Conservation (phyloP, 2,113 vertebrate species). For the Myotis yumanensis region DNA sequence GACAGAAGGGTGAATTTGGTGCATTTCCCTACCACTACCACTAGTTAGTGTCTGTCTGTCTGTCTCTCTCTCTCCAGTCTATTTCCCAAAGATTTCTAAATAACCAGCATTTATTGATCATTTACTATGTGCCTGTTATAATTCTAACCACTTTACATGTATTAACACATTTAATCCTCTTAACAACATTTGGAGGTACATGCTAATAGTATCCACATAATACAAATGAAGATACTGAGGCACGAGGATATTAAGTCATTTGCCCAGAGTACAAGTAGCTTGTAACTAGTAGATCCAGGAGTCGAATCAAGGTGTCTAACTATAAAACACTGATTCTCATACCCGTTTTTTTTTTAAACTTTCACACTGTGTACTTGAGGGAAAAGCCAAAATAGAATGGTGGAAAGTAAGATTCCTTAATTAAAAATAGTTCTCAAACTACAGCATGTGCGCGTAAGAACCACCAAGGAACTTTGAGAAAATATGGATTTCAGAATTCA, state of each 20-base stretch:
- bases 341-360: background rate
- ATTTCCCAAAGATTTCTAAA: background rate
- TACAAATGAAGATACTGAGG: background rate
- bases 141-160: background rate
- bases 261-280: background rate
- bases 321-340: background rate
- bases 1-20: background rate
- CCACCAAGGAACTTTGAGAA: background rate
- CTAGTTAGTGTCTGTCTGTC: background rate
- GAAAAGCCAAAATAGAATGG: background rate
- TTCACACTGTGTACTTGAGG: background rate
- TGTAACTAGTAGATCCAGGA: background rate
- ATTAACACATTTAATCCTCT: background rate
- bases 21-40: background rate
- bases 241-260: background rate
- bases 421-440: background rate
- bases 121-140: background rate
- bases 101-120: background rate
- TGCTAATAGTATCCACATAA: background rate
- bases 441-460: background rate
- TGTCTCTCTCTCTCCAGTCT: background rate
- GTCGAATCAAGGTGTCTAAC: background rate
- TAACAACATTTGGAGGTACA: background rate
- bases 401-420: background rate
- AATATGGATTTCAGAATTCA: background rate